Conservation (phyloP, 1,140 invertebrate genomes). For the Hylyphantes graminicola region DNA sequence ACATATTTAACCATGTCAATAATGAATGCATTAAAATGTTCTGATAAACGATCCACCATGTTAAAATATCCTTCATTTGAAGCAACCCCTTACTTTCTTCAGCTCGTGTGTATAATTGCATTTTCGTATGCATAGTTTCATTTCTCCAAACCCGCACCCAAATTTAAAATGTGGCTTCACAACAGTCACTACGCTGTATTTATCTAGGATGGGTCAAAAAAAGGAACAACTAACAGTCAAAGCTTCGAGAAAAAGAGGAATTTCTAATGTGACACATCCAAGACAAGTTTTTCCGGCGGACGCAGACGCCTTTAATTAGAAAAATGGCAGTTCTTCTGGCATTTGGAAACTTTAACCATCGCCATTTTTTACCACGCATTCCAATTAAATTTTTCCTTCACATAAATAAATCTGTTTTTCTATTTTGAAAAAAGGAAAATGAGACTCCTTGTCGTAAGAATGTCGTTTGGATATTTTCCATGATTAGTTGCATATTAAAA, state of each 20-base stretch:
- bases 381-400: too few species aligned
- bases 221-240: neutral
- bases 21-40: too few species aligned
- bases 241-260: constrained; percentile 1
- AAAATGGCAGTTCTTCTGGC: constrained; percentile 1
- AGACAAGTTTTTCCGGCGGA: neutral
- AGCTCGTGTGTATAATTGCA: neutral
- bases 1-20: too few species aligned
- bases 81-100: too few species aligned
- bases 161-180: too few species aligned
- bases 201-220: constrained; percentile 17
- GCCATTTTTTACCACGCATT: constrained; percentile 19
- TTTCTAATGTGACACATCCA: neutral
- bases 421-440: too few species aligned
- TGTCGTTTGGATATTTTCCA: too few species aligned
- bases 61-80: too few species aligned
- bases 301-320: neutral
- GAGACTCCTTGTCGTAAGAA: too few species aligned
- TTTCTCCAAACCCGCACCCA: neutral
- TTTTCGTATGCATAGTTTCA: neutral
- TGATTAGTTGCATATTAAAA: too few species aligned
- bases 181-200: constrained; percentile 11
- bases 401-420: too few species aligned
- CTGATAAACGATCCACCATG: too few species aligned
- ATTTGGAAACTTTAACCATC: constrained; percentile 1